phyloP scores from a whole-genome alignment of 2,888 invertebrate genomes.

The Euproctis similis region DNA sequence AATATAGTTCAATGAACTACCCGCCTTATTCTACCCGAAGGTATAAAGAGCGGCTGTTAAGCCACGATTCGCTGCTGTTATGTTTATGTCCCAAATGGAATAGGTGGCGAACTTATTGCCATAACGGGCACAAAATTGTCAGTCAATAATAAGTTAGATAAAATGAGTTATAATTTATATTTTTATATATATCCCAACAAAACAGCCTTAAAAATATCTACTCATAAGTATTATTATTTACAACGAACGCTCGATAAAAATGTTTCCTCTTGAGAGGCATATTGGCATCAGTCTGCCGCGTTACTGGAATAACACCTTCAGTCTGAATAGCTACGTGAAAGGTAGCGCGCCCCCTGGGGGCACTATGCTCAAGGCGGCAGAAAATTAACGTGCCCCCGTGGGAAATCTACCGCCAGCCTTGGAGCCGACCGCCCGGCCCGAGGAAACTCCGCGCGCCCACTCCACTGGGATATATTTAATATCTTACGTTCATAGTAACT shows the following conservation, averaged over 20 bases:
- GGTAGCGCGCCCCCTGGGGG: constrained; percentile 77
- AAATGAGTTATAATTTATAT: no score
- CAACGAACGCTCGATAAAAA: constrained; percentile 48
- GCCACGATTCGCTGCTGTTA: no score
- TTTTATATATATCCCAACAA: no score
- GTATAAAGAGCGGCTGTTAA: no score
- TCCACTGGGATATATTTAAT: constrained; percentile 69
- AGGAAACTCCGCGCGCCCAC: constrained; percentile 43
- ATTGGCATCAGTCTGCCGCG: constrained; percentile 64
- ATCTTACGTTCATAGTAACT: constrained; percentile 41
- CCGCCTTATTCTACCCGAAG: no score
- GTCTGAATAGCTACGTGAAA: constrained; percentile 71
- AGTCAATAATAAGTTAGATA: no score
- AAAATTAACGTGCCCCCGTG: constrained; percentile 82
- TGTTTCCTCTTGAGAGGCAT: constrained; percentile 57
- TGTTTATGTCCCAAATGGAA: no score
- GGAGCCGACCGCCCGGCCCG: constrained; percentile 50
- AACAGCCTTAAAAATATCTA: no score
- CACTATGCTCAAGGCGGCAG: constrained; percentile 85
- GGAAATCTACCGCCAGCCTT: constrained; percentile 79
- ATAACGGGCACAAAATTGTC: no score
- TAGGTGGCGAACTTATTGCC: no score
- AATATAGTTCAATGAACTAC: no score
- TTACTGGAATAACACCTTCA: constrained; percentile 72
- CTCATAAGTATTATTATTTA: constrained; percentile 43